A percentile compares a stretch with the other conserved stretches of the same genome.
Conservation (phyloP, 1,140 invertebrate species). For the Chironomus striatipennis region DNA sequence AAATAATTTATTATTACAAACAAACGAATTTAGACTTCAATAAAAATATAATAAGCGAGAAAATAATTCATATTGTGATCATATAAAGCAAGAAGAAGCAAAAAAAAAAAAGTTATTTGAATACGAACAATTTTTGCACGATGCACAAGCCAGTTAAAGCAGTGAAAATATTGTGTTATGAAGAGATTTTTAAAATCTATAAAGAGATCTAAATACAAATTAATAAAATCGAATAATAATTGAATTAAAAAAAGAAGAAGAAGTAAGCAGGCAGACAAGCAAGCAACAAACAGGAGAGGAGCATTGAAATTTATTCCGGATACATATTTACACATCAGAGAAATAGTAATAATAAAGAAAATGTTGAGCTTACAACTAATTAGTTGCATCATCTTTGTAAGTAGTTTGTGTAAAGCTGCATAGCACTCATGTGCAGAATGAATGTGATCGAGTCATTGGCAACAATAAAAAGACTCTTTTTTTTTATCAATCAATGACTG, state of each 20-base stretch:
- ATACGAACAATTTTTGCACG: not conserved
- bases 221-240: not conserved
- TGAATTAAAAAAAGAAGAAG: not conserved
- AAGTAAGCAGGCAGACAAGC: not conserved
- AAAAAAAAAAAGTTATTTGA: not conserved
- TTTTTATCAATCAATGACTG: slow-evolving; percentile 13
- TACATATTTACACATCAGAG: not conserved
- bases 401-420: not conserved
- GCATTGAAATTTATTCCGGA: not conserved
- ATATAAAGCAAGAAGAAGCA: not conserved
- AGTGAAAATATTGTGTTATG: slow-evolving; percentile 5
- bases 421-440: not conserved
- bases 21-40: not conserved
- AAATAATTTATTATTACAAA: slow-evolving; percentile 10
- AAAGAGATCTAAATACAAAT: not conserved
- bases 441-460: not conserved
- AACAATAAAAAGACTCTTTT: not conserved
- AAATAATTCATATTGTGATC: too few species aligned
- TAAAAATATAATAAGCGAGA: not conserved
- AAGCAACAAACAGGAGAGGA: not conserved
- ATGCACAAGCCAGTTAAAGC: not conserved
- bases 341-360: not conserved
- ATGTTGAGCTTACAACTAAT: not conserved
- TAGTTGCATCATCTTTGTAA: slow-evolving; percentile 13
- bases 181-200: slow-evolving; percentile 1